A percentile compares a stretch with the other conserved stretches of the same genome.
These are phyloP conservation scores for Drosophila kokeensis DNA, from an alignment of 2,888 invertebrate genomes.

Conservation along the genomic window DNA sequence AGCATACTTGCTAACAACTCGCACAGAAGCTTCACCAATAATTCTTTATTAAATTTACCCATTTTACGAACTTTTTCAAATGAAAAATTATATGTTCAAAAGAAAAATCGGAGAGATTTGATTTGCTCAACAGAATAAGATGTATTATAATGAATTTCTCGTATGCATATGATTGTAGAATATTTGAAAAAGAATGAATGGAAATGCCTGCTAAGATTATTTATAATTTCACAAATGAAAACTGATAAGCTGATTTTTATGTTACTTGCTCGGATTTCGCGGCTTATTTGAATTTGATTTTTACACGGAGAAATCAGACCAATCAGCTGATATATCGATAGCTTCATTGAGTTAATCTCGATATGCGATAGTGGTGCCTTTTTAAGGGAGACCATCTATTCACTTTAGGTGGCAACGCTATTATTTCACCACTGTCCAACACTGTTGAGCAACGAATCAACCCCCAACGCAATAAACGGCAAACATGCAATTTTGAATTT, in stretches of 20 bases:
- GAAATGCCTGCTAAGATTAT: conserved; percentile 8
- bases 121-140: not conserved
- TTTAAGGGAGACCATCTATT: conserved; percentile 33
- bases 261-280: not conserved
- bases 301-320: too few relatives aligned
- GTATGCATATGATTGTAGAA: not conserved
- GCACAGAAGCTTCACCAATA: conserved; percentile 13
- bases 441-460: conserved; percentile 32
- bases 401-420: conserved; percentile 29
- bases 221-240: not conserved
- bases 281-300: not conserved
- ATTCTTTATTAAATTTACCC: conserved; percentile 25
- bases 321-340: conserved; percentile 4
- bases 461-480: conserved; percentile 28
- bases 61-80: conserved; percentile 10
- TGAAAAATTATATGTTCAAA: not conserved
- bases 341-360: not conserved
- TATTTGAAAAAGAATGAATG: not conserved
- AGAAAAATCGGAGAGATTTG: conserved; percentile 21
- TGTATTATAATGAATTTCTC: not conserved
- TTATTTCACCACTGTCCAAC: not conserved
- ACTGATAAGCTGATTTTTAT: not conserved
- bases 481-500: conserved; percentile 43
- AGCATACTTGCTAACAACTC: conserved; percentile 34
- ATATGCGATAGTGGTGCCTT: not conserved